Conservation (phyloP, 2,113 vertebrate genomes). For the Grammomys surdaster region DNA sequence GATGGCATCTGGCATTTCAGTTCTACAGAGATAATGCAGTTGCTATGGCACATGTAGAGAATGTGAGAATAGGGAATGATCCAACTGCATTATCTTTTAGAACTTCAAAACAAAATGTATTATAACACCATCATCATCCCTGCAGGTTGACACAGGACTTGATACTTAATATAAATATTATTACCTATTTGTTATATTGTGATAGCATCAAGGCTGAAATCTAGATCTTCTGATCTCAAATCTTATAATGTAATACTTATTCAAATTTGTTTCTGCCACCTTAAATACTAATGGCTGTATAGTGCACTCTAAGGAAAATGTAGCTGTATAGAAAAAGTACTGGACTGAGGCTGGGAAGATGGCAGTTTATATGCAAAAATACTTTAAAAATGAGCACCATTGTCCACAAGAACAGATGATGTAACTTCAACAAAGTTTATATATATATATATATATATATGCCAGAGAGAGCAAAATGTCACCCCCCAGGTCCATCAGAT, state of each 20-base stretch:
- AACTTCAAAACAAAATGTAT: neutral
- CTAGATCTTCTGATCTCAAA: neutral
- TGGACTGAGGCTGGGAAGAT: neutral
- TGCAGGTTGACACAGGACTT: neutral
- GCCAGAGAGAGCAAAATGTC: neutral
- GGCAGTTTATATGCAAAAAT: neutral
- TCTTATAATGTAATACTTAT: neutral
- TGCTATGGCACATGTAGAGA: neutral
- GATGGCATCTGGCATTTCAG: conserved; percentile 5
- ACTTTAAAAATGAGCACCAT: neutral
- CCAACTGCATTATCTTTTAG: neutral
- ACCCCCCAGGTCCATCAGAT: neutral
- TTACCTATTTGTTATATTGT: neutral
- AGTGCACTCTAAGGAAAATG: neutral
- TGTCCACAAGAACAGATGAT: neutral
- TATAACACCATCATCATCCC: neutral
- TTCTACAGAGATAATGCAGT: neutral
- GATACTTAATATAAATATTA: neutral
- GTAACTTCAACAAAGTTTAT: neutral
- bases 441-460: no score
- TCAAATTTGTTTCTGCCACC: neutral
- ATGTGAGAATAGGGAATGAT: neutral
- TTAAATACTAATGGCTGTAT: neutral
- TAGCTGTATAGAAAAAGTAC: neutral
- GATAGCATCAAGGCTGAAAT: neutral